Conservation (phyloP, 2,113 vertebrate genomes). For the Zosterops japonicus region DNA sequence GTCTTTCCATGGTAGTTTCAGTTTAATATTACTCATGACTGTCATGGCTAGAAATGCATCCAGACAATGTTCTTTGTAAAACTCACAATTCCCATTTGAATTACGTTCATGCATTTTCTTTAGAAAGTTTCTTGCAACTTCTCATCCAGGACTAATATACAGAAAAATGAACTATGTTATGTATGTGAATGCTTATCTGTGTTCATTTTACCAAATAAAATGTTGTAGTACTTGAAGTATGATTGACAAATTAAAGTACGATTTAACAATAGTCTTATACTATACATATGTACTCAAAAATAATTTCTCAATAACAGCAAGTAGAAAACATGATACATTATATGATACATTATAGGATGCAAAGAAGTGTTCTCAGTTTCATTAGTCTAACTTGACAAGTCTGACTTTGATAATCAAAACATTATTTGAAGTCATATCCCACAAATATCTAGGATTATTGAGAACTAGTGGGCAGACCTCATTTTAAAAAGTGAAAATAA, state of each 20-base stretch:
- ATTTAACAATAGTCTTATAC: not conserved
- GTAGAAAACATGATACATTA: not conserved
- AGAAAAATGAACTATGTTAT: not conserved
- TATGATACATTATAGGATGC: not conserved
- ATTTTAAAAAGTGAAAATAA: not conserved
- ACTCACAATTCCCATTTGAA: not conserved
- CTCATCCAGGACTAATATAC: not conserved
- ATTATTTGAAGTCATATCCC: not conserved
- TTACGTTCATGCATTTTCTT: not conserved
- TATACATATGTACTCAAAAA: not conserved
- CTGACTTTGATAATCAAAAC: not conserved
- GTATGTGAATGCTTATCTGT: not conserved
- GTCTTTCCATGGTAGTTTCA: not conserved
- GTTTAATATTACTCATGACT: not conserved
- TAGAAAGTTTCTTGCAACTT: not conserved
- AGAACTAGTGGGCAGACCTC: not conserved
- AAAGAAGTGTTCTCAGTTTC: not conserved
- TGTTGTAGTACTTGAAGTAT: not conserved
- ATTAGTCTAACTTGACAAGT: not conserved
- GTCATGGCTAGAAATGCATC: not conserved
- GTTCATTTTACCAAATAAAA: not conserved
- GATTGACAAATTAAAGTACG: not conserved
- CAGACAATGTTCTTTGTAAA: not conserved
- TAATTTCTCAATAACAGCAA: not conserved
- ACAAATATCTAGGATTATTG: not conserved